Conservation (phyloP, 2,888 invertebrate species). For the Trichopria drosophilae region DNA sequence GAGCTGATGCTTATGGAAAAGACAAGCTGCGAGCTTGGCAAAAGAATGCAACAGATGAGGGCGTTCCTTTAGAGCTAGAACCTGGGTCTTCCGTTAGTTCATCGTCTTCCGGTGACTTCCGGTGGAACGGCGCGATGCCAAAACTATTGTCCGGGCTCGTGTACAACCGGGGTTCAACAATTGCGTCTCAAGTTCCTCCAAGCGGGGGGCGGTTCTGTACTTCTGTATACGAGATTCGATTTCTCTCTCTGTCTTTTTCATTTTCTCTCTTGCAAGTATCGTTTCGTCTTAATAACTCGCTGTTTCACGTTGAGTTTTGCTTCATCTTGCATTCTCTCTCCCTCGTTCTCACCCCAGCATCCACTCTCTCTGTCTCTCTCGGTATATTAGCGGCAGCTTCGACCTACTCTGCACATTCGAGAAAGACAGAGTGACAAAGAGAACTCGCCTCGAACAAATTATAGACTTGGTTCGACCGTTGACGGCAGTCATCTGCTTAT, state of each 20-base stretch:
- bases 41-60: constrained; percentile 34
- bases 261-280: constrained; percentile 11
- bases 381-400: constrained; percentile 50
- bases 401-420: constrained; percentile 41
- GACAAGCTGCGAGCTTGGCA: constrained; percentile 48
- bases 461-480: constrained; percentile 57
- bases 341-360: constrained; percentile 18
- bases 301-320: no score
- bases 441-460: constrained; percentile 53
- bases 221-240: constrained; percentile 25
- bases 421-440: no score
- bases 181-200: constrained; percentile 58
- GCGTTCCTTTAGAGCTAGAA: constrained; percentile 39
- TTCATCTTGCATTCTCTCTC: constrained; percentile 15
- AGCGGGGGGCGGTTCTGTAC: constrained; percentile 52
- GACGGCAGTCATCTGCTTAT: constrained; percentile 51
- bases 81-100: constrained; percentile 54
- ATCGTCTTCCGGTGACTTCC: constrained; percentile 60
- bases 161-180: constrained; percentile 56
- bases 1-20: constrained; percentile 28
- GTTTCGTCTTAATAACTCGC: no score
- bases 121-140: constrained; percentile 42
- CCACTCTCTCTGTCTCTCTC: no score
- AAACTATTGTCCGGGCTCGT: constrained; percentile 36
- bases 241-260: constrained; percentile 14